Base-by-base conservation (phyloP, 2,888 invertebrate species). In the Xylota sylvarum region DNA sequence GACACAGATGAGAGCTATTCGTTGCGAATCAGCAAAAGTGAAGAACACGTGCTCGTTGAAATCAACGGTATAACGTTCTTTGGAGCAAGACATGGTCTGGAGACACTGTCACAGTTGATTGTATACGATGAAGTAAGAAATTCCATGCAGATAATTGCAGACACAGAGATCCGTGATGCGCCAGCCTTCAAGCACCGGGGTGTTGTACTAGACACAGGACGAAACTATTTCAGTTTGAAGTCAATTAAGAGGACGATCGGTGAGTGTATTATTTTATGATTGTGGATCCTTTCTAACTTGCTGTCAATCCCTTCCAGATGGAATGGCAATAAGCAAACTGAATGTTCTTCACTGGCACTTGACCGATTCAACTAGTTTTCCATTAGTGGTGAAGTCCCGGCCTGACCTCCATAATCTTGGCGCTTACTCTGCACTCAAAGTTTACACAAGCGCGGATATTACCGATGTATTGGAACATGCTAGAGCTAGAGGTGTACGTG, bases 301-400 rank as follows among this genome's bases (percentile, higher is more conserved):
- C n/a, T n/a, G n/a, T n/a, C n/a, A n/a, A n/a, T 23, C 23, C 23
- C 23, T 2, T 23, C 23, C 3, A 23, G 23, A 23, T 23, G 23
- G 23, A 23, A 23, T 23, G 23, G 23, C 23, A 2, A 1, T 23
- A 3, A 23, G 2, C 23, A 23, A 23, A 23, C 23, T 23, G 23
- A 23, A 23, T 23, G 23, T 23, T 2, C 23, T 23, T 3, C 23
- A 23, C 23, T 23, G 23, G 23, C 23, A 23, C 23, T 23, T 23
- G 23, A 23, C 23, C 23, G 2, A 98, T 92, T 96, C 96, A 50
- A 97, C 98, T 88, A 97, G 97, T 89, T 98, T 98, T 91, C 98
- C 98, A 0, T 96, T 97, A 89, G 95, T 95, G 70, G 95, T 96
- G 0, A 94, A 94, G 89, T 94, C 94, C 17, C 94, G 94, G 88